These are phyloP conservation scores for Megaustenia siamemsis DNA, from an alignment of 2,888 invertebrate genomes.

Conservation along the genomic window DNA sequence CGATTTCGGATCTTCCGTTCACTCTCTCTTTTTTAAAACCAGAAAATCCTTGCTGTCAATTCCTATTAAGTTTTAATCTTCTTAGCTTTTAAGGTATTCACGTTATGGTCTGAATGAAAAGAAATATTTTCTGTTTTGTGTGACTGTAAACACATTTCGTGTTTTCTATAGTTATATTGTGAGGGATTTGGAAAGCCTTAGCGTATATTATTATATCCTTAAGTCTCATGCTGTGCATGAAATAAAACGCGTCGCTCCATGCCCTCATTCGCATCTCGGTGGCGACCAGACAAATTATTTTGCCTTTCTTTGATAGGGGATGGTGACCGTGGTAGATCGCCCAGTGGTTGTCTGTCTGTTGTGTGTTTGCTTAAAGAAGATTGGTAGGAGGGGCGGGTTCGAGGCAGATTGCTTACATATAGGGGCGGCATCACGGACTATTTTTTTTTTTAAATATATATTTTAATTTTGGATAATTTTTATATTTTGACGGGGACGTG, in stretches of 20 bases:
- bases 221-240: conserved; percentile 22
- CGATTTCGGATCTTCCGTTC: background rate
- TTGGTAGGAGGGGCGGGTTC: too few relatives aligned
- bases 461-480: too few relatives aligned
- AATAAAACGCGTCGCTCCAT: conserved; percentile 19
- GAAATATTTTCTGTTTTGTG: background rate
- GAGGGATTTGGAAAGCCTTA: background rate
- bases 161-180: conserved; percentile 33
- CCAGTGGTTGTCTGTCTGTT: background rate
- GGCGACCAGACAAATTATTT: conserved; percentile 33
- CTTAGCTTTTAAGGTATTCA: conserved; percentile 22
- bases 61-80: conserved; percentile 34
- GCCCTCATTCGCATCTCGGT: background rate
- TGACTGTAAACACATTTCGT: conserved; percentile 24
- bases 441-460: too few relatives aligned
- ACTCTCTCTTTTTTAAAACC: background rate
- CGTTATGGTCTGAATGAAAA: conserved; percentile 1
- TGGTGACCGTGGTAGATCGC: background rate
- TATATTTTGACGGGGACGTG: too few relatives aligned
- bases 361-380: too few relatives aligned
- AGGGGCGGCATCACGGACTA: too few relatives aligned
- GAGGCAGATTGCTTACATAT: too few relatives aligned
- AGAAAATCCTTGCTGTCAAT: background rate
- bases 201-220: conserved; percentile 16
- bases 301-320: background rate